Percentiles rank a stretch among this genome's conserved stretches.
phyloP scores from a whole-genome alignment of 2,113 vertebrate genomes.

The Peromyscus leucopus region DNA sequence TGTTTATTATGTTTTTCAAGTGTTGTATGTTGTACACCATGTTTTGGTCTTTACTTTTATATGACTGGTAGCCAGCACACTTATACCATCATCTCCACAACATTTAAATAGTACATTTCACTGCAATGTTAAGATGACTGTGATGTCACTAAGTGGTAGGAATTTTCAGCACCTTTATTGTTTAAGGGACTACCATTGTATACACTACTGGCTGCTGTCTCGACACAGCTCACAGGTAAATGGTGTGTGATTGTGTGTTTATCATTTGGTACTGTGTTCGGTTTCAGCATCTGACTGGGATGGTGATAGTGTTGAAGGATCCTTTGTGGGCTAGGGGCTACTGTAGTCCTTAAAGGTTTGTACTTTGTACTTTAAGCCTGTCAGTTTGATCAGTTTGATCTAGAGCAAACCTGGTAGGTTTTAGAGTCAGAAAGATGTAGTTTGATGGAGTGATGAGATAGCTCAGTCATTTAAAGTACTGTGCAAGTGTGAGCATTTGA shows the following conservation, averaged over 20 bases:
- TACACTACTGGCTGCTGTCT: neutral
- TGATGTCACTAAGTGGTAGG: neutral
- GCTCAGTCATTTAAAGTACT: neutral
- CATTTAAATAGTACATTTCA: neutral
- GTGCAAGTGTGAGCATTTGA: neutral
- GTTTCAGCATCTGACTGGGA: neutral
- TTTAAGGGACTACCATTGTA: neutral
- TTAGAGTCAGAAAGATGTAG: neutral
- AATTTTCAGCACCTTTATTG: neutral
- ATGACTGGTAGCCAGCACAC: neutral
- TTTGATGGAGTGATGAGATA: neutral
- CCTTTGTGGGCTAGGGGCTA: neutral
- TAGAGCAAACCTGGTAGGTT: neutral
- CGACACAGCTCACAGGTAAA: neutral
- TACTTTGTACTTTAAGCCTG: constrained; percentile 21
- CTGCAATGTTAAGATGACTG: neutral
- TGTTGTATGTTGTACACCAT: neutral
- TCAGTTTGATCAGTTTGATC: constrained; percentile 40
- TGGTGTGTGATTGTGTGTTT: neutral
- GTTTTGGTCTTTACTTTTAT: neutral
- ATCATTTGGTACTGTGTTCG: neutral
- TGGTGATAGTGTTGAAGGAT: neutral
- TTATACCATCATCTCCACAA: neutral
- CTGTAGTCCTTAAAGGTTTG: constrained; percentile 2
- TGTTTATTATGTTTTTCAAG: neutral